phyloP scores from a whole-genome alignment of 2,113 vertebrate species.

The Trochalopteron elliotii region DNA sequence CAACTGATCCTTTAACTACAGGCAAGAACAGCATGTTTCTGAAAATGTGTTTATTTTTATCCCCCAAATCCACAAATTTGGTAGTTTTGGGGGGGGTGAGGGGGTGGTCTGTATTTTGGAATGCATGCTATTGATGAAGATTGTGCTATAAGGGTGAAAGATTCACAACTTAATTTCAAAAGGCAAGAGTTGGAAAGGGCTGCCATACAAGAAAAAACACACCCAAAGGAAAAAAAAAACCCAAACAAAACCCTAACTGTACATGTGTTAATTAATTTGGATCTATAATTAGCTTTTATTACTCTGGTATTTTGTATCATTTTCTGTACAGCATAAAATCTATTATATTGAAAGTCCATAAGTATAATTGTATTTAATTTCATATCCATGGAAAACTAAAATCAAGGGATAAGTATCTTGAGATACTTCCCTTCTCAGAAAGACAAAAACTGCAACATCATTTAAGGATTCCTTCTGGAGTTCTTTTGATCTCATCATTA shows the following conservation, averaged over 20 bases:
- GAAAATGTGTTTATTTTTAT: neutral
- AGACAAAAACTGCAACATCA: neutral
- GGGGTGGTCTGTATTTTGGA: neutral
- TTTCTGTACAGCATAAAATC: neutral
- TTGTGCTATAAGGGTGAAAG: neutral
- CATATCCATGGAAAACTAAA: neutral
- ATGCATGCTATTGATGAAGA: neutral
- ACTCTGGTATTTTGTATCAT: neutral
- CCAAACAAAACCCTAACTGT: neutral
- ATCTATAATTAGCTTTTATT: neutral
- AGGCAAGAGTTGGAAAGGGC: neutral
- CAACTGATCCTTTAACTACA: neutral
- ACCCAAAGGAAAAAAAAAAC: neutral
- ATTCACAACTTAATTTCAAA: neutral
- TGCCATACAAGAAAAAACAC: neutral
- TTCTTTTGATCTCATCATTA: neutral
- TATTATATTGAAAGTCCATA: neutral
- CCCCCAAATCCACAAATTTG: neutral
- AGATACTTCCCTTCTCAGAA: neutral
- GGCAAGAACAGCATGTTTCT: neutral
- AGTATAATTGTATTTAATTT: neutral
- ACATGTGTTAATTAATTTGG: neutral
- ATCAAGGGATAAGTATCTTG: neutral
- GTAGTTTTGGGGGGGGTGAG: fast-evolving
- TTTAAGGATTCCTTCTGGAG: neutral